phyloP scores from a whole-genome alignment of 1,140 invertebrate genomes.

The Plutomurus gul region DNA sequence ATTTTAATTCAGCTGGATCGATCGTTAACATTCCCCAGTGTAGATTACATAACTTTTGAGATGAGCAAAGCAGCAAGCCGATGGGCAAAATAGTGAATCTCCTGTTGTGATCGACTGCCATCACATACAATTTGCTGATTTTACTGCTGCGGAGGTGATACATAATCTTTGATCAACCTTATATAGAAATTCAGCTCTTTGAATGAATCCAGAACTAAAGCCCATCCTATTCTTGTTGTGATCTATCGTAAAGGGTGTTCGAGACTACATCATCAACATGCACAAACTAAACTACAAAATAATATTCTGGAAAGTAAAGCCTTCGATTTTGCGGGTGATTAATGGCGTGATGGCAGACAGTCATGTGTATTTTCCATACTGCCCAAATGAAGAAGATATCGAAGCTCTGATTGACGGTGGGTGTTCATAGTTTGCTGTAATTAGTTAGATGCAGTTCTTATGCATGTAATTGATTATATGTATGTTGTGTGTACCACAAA shows the following conservation, averaged over 20 bases:
- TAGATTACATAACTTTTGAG: conserved; percentile 74
- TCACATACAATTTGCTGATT: conserved; percentile 55
- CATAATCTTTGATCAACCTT: too few relatives aligned
- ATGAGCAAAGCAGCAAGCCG: conserved; percentile 71
- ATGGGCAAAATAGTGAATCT: conserved; percentile 55
- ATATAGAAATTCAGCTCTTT: too few relatives aligned
- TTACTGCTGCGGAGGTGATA: conserved; percentile 54
- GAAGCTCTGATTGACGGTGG: conserved; percentile 43
- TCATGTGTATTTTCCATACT: conserved; percentile 27
- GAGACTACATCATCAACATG: conserved; percentile 37
- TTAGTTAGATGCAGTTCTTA: too few relatives aligned
- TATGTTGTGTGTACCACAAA: too few relatives aligned
- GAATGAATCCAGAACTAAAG: too few relatives aligned
- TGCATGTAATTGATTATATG: too few relatives aligned
- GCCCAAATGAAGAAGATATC: conserved; percentile 33
- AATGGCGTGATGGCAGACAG: conserved; percentile 36
- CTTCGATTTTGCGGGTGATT: conserved; percentile 39
- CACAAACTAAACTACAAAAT: conserved; percentile 20
- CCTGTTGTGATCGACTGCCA: conserved; percentile 72
- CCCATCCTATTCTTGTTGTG: too few relatives aligned
- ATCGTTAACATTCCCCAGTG: conserved; percentile 74
- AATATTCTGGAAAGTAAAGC: conserved; percentile 49
- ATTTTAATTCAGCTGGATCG: conserved; percentile 66
- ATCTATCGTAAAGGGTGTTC: conserved; percentile 25
- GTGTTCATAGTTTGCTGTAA: background rate